These are phyloP conservation scores for Naja naja DNA, from an alignment of 2,113 vertebrate species.

Conservation along the genomic window DNA sequence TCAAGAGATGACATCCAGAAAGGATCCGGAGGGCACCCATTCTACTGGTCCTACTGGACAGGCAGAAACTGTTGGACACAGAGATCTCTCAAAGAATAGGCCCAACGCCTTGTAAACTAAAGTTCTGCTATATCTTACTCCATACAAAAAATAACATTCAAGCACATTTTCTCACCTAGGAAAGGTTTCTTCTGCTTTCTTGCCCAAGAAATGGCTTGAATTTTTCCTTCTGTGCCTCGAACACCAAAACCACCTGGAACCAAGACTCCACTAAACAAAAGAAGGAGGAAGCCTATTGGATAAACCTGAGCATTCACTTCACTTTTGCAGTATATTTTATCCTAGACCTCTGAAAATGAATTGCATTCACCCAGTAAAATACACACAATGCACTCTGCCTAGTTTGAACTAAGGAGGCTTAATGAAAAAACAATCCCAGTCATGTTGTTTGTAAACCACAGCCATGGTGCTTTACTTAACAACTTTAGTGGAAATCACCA, in stretches of 20 bases:
- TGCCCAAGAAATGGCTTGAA: constrained; percentile 94
- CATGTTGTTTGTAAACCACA: background rate
- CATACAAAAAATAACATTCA: background rate
- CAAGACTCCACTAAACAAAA: constrained; percentile 80
- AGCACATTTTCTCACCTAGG: constrained; percentile 74
- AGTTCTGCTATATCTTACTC: background rate
- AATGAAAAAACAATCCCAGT: background rate
- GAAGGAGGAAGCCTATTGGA: constrained; percentile 15
- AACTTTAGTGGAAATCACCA: background rate
- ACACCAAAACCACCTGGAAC: constrained; percentile 96
- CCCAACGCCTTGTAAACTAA: background rate
- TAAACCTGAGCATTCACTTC: fast-evolving
- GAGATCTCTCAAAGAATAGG: background rate
- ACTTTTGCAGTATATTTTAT: background rate
- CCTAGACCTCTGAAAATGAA: background rate
- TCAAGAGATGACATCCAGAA: background rate
- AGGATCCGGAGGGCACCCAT: background rate
- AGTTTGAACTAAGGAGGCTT: background rate
- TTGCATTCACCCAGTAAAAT: background rate
- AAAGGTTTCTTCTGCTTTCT: constrained; percentile 94
- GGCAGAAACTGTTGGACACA: background rate
- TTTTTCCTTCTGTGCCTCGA: constrained; percentile 95
- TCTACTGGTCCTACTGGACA: background rate
- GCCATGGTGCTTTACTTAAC: background rate
- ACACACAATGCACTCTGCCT: background rate